Conservation (phyloP, 2,797 vertebrate genomes). For the Acanthurus tractus region DNA sequence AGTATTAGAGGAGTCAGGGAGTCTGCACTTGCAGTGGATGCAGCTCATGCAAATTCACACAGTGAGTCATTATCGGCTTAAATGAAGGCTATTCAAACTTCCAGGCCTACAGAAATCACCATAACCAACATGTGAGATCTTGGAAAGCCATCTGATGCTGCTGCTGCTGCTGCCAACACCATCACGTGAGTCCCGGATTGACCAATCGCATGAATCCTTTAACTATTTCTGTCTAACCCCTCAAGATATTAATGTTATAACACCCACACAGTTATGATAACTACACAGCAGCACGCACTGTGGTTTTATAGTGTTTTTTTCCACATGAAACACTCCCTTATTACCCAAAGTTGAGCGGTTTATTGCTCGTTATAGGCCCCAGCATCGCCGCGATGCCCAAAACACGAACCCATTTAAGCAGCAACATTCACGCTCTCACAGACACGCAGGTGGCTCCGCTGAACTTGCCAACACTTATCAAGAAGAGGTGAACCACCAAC, state of each 20-base stretch:
- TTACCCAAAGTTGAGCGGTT: slow-evolving; percentile 52
- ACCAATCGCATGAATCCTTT: slow-evolving; percentile 78
- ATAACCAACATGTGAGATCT: slow-evolving; percentile 58
- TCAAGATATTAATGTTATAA: slow-evolving; percentile 67
- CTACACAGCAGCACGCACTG: slow-evolving; percentile 39
- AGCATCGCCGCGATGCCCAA: slow-evolving; percentile 55
- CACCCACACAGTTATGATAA: slow-evolving; percentile 75
- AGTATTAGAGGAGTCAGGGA: slow-evolving; percentile 45
- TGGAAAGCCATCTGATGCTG: slow-evolving; percentile 48
- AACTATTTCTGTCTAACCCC: slow-evolving; percentile 80
- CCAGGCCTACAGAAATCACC: slow-evolving; percentile 24
- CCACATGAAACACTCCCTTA: slow-evolving; percentile 9
- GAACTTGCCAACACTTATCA: slow-evolving; percentile 29
- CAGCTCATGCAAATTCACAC: slow-evolving; percentile 20
- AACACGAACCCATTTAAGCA: slow-evolving; percentile 39
- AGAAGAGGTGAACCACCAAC: slow-evolving; percentile 6
- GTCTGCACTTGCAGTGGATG: slow-evolving; percentile 35
- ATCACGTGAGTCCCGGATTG: slow-evolving; percentile 76
- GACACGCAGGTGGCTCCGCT: slow-evolving; percentile 49
- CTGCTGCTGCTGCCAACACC: slow-evolving; percentile 69
- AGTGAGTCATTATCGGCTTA: slow-evolving; percentile 15
- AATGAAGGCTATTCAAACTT: slow-evolving; percentile 40
- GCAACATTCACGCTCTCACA: slow-evolving; percentile 55
- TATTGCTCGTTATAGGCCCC: slow-evolving; percentile 49
- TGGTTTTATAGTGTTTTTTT: slow-evolving; percentile 7